These are phyloP conservation scores for Ibycter americanus DNA, from an alignment of 2,797 vertebrate genomes.

Conservation along the genomic window DNA sequence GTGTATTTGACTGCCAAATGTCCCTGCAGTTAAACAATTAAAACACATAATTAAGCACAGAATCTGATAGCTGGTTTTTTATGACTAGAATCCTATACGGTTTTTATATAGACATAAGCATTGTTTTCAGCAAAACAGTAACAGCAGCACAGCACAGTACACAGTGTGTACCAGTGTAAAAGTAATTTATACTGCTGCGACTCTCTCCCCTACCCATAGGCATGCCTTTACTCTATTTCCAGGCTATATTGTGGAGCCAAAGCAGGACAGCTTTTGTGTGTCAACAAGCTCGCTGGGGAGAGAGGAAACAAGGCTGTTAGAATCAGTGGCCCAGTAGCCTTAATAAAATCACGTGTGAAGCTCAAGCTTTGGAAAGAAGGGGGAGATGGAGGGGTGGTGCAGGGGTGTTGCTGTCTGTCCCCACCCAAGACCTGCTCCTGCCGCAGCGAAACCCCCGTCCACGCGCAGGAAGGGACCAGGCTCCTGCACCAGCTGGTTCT, in stretches of 20 bases:
- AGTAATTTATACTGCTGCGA: not conserved
- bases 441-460: fast-evolving
- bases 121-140: not conserved
- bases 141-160: not conserved
- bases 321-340: not conserved
- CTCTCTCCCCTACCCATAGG: not conserved
- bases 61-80: constrained; percentile 20
- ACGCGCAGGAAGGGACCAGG: not conserved
- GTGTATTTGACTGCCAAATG: constrained; percentile 40
- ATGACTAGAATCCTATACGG: not conserved
- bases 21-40: constrained; percentile 56
- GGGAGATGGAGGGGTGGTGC: not conserved
- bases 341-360: not conserved
- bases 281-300: not conserved
- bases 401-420: not conserved
- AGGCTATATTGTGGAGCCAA: not conserved
- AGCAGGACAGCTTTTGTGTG: constrained; percentile 14
- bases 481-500: not conserved
- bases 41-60: constrained; percentile 27
- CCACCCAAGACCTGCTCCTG: not conserved
- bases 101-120: not conserved
- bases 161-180: not conserved
- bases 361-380: not conserved
- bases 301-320: not conserved
- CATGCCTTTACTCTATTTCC: not conserved